Conservation (phyloP, 1,140 invertebrate genomes). For the Cyrtorhinus lividipennis region DNA sequence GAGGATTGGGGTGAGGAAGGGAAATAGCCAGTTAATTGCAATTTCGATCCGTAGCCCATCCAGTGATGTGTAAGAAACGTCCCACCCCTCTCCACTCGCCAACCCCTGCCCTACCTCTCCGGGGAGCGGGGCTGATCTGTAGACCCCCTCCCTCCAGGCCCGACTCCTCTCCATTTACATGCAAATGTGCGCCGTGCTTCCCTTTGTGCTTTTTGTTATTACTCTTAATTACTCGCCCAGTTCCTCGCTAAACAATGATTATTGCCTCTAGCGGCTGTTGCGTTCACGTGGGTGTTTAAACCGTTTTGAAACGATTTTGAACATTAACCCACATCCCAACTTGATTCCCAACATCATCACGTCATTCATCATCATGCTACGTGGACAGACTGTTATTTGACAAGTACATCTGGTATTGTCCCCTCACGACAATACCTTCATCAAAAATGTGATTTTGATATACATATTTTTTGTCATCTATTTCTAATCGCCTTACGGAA, state of each 20-base stretch:
- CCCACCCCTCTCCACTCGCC: background rate
- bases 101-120: background rate
- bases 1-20: background rate
- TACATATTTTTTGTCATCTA: too few species aligned
- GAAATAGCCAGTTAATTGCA: slow-evolving; percentile 9
- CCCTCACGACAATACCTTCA: too few species aligned
- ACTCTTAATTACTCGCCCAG: slow-evolving; percentile 11
- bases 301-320: background rate
- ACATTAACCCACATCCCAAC: background rate
- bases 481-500: too few species aligned
- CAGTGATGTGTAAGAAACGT: slow-evolving; percentile 6
- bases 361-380: too few species aligned
- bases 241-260: slow-evolving; percentile 7
- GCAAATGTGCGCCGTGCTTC: background rate
- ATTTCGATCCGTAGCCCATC: slow-evolving; percentile 9
- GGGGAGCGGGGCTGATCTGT: background rate
- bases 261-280: background rate
- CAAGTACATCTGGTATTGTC: too few species aligned
- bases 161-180: slow-evolving; percentile 8
- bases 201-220: slow-evolving; percentile 13
- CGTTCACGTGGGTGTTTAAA: background rate
- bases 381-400: too few species aligned
- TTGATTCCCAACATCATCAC: too few species aligned
- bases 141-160: background rate
- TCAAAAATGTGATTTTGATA: too few species aligned